phyloP scores from a whole-genome alignment of 2,113 vertebrate species.

The Alaudala cheleensis region DNA sequence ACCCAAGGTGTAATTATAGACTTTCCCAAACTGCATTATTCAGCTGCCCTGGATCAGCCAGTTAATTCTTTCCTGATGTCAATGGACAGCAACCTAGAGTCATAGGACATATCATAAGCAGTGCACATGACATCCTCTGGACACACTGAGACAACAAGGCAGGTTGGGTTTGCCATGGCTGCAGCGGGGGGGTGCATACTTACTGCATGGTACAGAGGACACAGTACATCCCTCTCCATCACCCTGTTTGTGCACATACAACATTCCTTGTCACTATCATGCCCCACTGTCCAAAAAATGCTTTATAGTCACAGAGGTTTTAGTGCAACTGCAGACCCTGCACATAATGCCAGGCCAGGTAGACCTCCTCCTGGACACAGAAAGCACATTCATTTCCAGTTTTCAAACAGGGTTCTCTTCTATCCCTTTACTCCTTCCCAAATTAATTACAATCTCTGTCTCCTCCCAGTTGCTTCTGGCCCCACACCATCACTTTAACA shows the following conservation, averaged over 20 bases:
- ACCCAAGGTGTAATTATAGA: neutral
- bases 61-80: neutral
- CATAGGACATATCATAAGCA: fast-evolving
- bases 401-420: neutral
- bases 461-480: neutral
- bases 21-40: neutral
- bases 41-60: neutral
- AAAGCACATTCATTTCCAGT: neutral
- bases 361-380: neutral
- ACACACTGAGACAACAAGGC: fast-evolving
- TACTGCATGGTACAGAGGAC: fast-evolving
- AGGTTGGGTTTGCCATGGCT: neutral
- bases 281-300: fast-evolving
- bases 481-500: neutral
- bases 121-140: neutral
- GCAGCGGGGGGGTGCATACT: neutral
- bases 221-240: neutral
- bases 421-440: neutral
- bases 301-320: neutral
- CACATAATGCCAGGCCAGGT: fast-evolving
- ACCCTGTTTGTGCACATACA: neutral
- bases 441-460: neutral
- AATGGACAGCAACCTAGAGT: fast-evolving
- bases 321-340: neutral
- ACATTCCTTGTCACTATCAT: fast-evolving